A percentile compares a stretch with the other conserved stretches of the same genome.
phyloP scores from a whole-genome alignment of 2,797 vertebrate genomes.

The Gouania willdenowi region DNA sequence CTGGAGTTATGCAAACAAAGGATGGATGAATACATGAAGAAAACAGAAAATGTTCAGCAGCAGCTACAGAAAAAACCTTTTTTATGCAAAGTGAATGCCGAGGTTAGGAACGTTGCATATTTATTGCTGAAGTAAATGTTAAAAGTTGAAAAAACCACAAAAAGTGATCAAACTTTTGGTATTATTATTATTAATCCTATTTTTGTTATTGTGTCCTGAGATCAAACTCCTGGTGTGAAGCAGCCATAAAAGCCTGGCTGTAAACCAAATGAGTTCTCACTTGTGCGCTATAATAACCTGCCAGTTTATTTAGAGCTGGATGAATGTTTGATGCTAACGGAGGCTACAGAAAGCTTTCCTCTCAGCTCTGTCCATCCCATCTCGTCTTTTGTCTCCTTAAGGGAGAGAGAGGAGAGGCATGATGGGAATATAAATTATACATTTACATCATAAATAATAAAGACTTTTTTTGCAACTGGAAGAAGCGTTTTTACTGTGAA shows the following conservation, averaged over 20 bases:
- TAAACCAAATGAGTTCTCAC: constrained; percentile 30
- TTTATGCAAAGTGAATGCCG: no score
- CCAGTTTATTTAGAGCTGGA: constrained; percentile 50
- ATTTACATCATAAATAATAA: constrained; percentile 37
- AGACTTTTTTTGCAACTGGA: constrained; percentile 13
- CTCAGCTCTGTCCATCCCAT: constrained; percentile 11
- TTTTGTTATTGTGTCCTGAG: background rate
- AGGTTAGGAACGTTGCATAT: no score
- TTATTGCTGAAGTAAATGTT: no score
- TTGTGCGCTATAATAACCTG: constrained; percentile 24
- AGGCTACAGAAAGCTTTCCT: constrained; percentile 7
- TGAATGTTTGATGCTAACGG: constrained; percentile 54
- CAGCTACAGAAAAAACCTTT: no score
- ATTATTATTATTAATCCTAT: no score
- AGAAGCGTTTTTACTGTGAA: no score
- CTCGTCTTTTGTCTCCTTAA: constrained; percentile 19
- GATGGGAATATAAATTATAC: constrained; percentile 41
- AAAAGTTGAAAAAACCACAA: no score
- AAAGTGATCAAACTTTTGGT: no score
- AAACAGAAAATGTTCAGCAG: no score
- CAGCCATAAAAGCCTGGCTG: constrained; percentile 14
- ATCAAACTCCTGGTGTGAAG: constrained; percentile 2
- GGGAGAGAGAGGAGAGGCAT: constrained; percentile 8
- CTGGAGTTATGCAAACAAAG: no score
- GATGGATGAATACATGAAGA: no score